These are phyloP conservation scores for Panagrolaimus sp. DNA, from an alignment of 1,140 invertebrate species.

Conservation along the genomic window DNA sequence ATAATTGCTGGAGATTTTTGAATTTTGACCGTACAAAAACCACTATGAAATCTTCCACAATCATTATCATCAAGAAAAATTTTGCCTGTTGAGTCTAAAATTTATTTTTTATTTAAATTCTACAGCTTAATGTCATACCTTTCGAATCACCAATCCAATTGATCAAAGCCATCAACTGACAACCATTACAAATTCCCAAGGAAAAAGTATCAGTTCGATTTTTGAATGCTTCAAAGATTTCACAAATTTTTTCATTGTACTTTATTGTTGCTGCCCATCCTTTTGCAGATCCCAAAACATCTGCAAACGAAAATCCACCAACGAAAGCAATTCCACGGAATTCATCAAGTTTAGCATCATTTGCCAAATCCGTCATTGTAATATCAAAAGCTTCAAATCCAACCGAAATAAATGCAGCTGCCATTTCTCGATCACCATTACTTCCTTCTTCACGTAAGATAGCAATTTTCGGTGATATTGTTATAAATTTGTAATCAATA, in stretches of 20 bases:
- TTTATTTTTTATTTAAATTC: slow-evolving; percentile 6
- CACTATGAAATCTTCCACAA: slow-evolving; percentile 82
- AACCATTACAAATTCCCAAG: slow-evolving; percentile 93
- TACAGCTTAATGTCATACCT: neutral
- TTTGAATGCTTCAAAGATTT: slow-evolving; percentile 72
- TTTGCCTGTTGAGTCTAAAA: slow-evolving; percentile 61
- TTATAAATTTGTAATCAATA: slow-evolving; percentile 16
- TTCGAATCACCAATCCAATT: slow-evolving; percentile 61
- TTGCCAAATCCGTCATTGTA: slow-evolving; percentile 79
- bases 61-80: slow-evolving; percentile 76
- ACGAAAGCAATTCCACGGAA: slow-evolving; percentile 88
- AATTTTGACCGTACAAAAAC: slow-evolving; percentile 76
- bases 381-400: slow-evolving; percentile 86
- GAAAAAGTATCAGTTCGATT: slow-evolving; percentile 77
- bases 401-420: slow-evolving; percentile 78
- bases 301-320: slow-evolving; percentile 94
- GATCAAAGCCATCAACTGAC: slow-evolving; percentile 80
- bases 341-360: slow-evolving; percentile 65
- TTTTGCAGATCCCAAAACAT: slow-evolving; percentile 90
- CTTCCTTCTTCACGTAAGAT: slow-evolving; percentile 91
- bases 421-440: slow-evolving; percentile 96
- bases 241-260: slow-evolving; percentile 66
- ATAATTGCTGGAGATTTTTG: slow-evolving; percentile 72
- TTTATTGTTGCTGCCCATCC: slow-evolving; percentile 86
- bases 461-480: slow-evolving; percentile 68